These are phyloP conservation scores for Psittacara wagleri DNA, from an alignment of 2,113 vertebrate species.

Conservation along the genomic window DNA sequence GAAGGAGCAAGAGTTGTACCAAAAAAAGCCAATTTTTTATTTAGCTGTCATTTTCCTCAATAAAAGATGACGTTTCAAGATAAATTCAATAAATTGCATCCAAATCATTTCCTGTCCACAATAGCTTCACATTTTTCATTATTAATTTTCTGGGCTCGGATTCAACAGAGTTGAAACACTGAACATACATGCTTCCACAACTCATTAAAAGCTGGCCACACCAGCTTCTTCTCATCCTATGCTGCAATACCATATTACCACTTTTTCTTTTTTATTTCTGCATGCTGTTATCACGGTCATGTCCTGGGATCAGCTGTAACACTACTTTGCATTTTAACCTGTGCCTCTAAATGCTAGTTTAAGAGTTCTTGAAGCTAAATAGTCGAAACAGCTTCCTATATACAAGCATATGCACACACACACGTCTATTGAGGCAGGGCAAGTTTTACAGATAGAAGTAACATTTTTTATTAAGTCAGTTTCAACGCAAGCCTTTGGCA, in stretches of 20 bases:
- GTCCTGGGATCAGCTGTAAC: background rate
- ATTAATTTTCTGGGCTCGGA: slow-evolving; percentile 15
- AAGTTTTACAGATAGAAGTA: background rate
- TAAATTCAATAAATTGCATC: background rate
- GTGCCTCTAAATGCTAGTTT: background rate
- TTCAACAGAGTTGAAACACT: background rate
- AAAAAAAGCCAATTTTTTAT: background rate
- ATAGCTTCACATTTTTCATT: background rate
- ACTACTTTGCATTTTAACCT: background rate
- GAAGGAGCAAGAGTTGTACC: background rate
- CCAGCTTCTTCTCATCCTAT: background rate
- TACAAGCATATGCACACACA: too few relatives aligned
- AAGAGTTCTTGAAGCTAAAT: background rate
- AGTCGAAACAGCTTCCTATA: background rate
- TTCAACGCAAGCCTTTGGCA: background rate
- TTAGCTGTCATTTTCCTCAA: background rate
- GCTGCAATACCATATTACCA: background rate
- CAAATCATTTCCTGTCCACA: background rate
- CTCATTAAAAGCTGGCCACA: background rate
- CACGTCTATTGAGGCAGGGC: background rate
- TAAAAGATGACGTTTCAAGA: slow-evolving; percentile 2
- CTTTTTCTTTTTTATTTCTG: background rate
- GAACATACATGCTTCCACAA: background rate
- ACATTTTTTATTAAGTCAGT: background rate
- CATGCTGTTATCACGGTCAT: background rate